Conservation (phyloP, 2,113 vertebrate species). For the Gobio gobio region DNA sequence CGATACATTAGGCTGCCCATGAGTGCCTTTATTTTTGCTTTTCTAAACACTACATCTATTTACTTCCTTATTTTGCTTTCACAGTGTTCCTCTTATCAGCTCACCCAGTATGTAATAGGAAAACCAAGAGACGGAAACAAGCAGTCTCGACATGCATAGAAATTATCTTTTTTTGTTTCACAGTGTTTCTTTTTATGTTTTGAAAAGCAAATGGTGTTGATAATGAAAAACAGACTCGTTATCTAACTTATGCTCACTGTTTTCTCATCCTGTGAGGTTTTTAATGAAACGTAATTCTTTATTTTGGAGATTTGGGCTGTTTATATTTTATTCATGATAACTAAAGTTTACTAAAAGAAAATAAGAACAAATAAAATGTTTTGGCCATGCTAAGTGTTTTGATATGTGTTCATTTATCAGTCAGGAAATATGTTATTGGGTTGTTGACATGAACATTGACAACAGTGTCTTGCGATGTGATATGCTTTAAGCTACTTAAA, state of each 20-base stretch:
- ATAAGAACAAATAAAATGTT: slow-evolving; percentile 56
- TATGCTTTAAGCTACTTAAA: not conserved
- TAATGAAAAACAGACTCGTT: slow-evolving; percentile 20
- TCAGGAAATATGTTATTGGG: not conserved
- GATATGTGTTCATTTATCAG: not conserved
- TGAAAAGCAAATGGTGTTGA: not conserved
- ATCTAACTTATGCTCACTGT: slow-evolving; percentile 48
- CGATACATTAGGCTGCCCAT: slow-evolving; percentile 10
- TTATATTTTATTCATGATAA: slow-evolving; percentile 52
- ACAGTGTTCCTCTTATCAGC: slow-evolving; percentile 1
- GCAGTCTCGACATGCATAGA: slow-evolving; percentile 18
- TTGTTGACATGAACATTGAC: not conserved
- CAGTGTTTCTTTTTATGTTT: slow-evolving; percentile 15
- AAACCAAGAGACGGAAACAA: slow-evolving; percentile 34
- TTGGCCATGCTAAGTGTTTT: slow-evolving; percentile 41
- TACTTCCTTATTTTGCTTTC: slow-evolving; percentile 21
- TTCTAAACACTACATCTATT: slow-evolving; percentile 53
- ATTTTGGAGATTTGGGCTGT: slow-evolving; percentile 49
- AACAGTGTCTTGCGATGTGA: not conserved
- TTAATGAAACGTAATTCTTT: slow-evolving; percentile 37
- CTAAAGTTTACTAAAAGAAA: slow-evolving; percentile 49
- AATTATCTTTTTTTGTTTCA: not conserved
- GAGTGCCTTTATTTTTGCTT: slow-evolving; percentile 36
- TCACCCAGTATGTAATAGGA: slow-evolving; percentile 28
- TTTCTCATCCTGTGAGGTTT: slow-evolving; percentile 19